phyloP scores from a whole-genome alignment of 2,113 vertebrate genomes.

The Hypocryptadius cinnamomeus region DNA sequence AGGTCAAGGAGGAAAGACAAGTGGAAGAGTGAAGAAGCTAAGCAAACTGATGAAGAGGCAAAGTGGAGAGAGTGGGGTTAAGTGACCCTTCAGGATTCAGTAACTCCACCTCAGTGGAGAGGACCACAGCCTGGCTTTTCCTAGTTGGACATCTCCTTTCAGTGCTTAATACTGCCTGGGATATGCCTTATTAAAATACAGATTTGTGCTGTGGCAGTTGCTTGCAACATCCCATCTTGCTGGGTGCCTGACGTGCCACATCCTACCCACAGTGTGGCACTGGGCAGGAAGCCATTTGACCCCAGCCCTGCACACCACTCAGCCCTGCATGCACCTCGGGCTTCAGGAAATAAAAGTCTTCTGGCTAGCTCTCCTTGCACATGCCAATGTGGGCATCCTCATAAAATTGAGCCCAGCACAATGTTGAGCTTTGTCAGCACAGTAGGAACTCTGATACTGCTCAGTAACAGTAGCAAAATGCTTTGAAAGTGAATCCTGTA shows the following conservation, averaged over 20 bases:
- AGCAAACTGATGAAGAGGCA: neutral
- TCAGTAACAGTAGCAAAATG: neutral
- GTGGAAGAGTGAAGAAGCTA: neutral
- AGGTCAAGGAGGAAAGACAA: neutral
- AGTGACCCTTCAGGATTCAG: neutral
- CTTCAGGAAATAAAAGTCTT: neutral
- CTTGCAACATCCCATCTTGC: neutral
- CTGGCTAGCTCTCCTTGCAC: neutral
- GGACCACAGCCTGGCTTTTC: neutral
- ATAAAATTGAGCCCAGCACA: neutral
- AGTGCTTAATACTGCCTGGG: neutral
- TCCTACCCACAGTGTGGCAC: neutral
- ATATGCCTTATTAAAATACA: neutral
- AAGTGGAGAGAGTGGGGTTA: neutral
- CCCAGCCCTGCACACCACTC: neutral
- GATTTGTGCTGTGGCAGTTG: neutral
- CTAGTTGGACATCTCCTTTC: neutral
- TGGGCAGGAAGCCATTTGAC: neutral
- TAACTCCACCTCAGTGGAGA: neutral
- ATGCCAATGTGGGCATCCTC: neutral
- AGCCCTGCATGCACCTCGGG: neutral
- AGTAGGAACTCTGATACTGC: neutral
- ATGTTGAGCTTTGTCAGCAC: neutral
- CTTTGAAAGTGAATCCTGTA: neutral
- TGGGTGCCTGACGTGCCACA: fast-evolving